A percentile compares a stretch with the other conserved stretches of the same genome.
Evolutionary conservation across 2,797 vertebrate genomes (phyloP).

Genomic region (Chaetodon trifasciatus): DNA sequence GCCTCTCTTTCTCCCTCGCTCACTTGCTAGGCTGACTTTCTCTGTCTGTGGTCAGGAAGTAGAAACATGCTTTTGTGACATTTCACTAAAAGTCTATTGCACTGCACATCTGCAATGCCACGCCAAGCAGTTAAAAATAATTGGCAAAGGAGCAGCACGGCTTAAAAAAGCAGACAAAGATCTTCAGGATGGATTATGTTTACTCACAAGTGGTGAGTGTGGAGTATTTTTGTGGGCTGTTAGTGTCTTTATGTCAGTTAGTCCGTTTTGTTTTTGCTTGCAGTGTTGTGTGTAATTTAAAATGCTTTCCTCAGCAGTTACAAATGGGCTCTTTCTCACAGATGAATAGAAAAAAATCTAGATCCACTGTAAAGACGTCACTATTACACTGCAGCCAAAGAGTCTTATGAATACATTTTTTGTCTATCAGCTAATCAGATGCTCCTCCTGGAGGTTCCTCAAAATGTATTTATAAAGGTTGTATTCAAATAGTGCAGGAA

Average conservation of each 20-base stretch:
- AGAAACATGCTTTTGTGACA: constrained; percentile 61
- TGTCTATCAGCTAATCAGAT: constrained; percentile 32
- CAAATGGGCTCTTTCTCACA: neutral
- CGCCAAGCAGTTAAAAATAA: constrained; percentile 1
- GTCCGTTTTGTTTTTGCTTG: neutral
- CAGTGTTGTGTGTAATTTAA: constrained; percentile 7
- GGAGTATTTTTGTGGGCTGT: neutral
- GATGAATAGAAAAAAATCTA: constrained; percentile 3
- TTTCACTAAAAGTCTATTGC: constrained; percentile 63
- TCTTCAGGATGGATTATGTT: constrained; percentile 42
- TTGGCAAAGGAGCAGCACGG: constrained; percentile 18
- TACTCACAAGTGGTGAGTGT: constrained; percentile 57
- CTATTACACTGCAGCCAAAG: neutral
- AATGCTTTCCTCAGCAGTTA: neutral
- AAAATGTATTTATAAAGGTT: constrained; percentile 16
- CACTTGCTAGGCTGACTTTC: constrained; percentile 47
- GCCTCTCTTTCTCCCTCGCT: constrained; percentile 29
- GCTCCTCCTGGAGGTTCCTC: constrained; percentile 4
- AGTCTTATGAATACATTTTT: constrained; percentile 53
- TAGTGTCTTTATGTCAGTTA: neutral
- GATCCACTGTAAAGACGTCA: neutral
- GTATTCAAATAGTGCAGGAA: constrained; percentile 5
- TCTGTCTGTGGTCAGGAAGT: constrained; percentile 83
- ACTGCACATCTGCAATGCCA: constrained; percentile 60
- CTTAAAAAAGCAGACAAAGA: constrained; percentile 23